Base-by-base conservation (phyloP, 2,797 vertebrate genomes). In the Telmatherina bonti region DNA sequence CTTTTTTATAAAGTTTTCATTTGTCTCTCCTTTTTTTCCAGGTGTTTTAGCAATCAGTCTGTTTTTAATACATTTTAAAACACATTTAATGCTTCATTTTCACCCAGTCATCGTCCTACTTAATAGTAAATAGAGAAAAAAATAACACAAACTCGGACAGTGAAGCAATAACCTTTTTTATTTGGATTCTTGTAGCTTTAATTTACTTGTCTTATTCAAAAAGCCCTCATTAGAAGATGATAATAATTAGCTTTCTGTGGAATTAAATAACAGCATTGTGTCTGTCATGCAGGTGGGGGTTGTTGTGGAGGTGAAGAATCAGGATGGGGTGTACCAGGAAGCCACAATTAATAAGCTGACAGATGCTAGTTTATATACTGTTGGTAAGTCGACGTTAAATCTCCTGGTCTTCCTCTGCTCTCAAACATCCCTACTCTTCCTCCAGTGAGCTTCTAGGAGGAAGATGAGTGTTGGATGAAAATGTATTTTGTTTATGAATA, bases 331-430 rank as follows among this genome's bases (percentile, higher is more conserved):
- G 75, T 95, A 94, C 83, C 94, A 93, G 82, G 93, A 95, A 77
- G 95, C 94, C 72, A 93, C 91, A 51, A 95, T 95, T 84, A 95
- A 93, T 88, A 95, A 95, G 83, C 90, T 95, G 83, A 95, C 94
- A 0, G 95, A 95, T 45, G 94, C 94, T 1, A 95, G 94, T 75
- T 89, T 95, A 83, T 95, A 95, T 77, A 95, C 95, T 65, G 95
- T 95, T 35, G 95, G 95, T 95, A 82, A 93, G 94, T 92, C 76
- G 36, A 75, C 72, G 67, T 59, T 24, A 52, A 61, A 26, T n/a
- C 10, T 56, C 36, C 45, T 79, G 58, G 51, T 64, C 31, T 30
- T 29, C 54, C 57, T 65, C 33, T 43, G 49, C 24, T 55, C 47
- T 54, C 45, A 24, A 11, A 45, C 13, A 54, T 59, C 26, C 13